Conservation (phyloP, 2,113 vertebrate species). For the Tenrec ecaudatus region DNA sequence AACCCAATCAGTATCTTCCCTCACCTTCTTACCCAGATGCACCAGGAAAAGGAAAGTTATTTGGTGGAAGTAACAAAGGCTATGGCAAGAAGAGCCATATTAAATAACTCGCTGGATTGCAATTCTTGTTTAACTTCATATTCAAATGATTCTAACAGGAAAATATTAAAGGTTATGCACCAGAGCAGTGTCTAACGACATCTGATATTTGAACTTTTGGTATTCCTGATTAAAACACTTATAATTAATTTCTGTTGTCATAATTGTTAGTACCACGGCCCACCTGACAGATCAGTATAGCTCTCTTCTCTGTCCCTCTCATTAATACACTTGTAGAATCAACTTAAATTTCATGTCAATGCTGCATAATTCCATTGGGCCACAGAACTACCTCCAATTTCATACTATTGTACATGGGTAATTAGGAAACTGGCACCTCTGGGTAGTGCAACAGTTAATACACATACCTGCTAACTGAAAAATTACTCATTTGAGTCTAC, state of each 20-base stretch:
- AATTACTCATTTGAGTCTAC: neutral
- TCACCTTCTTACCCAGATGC: too few species aligned
- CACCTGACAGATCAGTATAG: neutral
- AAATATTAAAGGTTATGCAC: neutral
- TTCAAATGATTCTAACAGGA: conserved; percentile 24
- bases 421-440: neutral
- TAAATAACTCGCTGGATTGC: too few species aligned
- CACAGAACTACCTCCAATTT: neutral
- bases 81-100: too few species aligned
- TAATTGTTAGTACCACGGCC: conserved; percentile 8
- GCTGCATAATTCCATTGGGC: neutral
- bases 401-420: neutral
- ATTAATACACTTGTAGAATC: neutral
- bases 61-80: too few species aligned
- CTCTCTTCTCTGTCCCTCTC: neutral
- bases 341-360: neutral
- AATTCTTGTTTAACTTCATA: neutral
- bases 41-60: too few species aligned
- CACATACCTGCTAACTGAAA: neutral
- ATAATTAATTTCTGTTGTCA: conserved; percentile 23
- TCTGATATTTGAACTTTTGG: neutral
- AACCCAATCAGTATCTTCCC: too few species aligned
- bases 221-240: neutral
- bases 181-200: neutral
- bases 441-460: neutral